Conservation (phyloP, 2,888 invertebrate genomes). For the Mycalesis mineus region DNA sequence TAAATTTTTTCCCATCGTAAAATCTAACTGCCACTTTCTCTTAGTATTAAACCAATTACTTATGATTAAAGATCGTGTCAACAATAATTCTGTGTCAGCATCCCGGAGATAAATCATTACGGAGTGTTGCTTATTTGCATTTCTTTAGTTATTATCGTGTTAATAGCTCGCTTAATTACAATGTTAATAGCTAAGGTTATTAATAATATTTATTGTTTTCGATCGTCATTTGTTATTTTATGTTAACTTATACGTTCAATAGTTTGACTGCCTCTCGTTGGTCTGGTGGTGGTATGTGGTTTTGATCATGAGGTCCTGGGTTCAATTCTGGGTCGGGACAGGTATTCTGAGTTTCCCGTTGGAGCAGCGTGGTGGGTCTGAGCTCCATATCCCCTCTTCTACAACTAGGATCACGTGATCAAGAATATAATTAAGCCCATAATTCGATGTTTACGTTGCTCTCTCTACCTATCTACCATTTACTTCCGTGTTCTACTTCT, state of each 20-base stretch:
- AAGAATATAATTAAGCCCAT: too few species aligned
- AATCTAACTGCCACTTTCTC: conserved; percentile 31
- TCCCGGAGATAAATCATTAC: conserved; percentile 4
- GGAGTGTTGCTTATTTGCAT: background rate
- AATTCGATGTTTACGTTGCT: too few species aligned
- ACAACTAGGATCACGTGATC: too few species aligned
- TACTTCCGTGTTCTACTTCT: too few species aligned
- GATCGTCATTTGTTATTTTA: background rate
- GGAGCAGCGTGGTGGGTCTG: too few species aligned
- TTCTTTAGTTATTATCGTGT: background rate
- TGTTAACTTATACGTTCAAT: background rate
- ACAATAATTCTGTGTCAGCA: conserved; percentile 1
- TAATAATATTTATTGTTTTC: background rate
- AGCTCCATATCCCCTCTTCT: too few species aligned
- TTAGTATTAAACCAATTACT: conserved; percentile 33
- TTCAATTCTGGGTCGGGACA: too few species aligned
- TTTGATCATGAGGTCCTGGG: too few species aligned
- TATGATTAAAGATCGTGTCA: conserved; percentile 5
- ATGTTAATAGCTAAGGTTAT: background rate
- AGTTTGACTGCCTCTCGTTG: too few species aligned
- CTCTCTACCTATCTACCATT: too few species aligned
- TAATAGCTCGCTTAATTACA: background rate
- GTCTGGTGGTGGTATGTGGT: too few species aligned
- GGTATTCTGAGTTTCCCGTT: too few species aligned
- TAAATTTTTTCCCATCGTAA: conserved; percentile 32